Conservation (phyloP, 2,113 vertebrate species). For the Sprattus sprattus region DNA sequence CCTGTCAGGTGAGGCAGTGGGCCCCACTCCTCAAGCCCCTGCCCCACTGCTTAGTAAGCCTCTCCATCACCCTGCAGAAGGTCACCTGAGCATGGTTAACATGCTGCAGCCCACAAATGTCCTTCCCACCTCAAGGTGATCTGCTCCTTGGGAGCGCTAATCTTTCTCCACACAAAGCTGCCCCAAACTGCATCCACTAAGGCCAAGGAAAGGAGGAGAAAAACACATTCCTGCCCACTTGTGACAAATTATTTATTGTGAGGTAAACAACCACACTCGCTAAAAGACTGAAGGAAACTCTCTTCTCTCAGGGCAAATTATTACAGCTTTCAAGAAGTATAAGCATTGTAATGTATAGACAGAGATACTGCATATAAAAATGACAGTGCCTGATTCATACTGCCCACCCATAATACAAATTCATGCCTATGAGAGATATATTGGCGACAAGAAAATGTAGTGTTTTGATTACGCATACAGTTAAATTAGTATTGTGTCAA, state of each 20-base stretch:
- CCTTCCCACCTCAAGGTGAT: slow-evolving; percentile 33
- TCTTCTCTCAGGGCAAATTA: neutral
- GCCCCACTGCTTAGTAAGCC: slow-evolving; percentile 43
- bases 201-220: neutral
- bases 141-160: neutral
- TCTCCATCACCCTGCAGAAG: slow-evolving; percentile 42
- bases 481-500: neutral
- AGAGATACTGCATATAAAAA: neutral
- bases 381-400: slow-evolving; percentile 3
- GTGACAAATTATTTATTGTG: neutral
- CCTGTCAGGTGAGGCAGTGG: neutral
- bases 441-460: neutral
- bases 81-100: slow-evolving; percentile 39
- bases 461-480: slow-evolving; percentile 1
- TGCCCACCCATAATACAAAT: neutral
- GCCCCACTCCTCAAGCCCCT: neutral
- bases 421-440: neutral
- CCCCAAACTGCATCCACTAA: neutral
- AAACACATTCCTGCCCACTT: neutral
- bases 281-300: neutral
- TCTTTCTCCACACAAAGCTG: neutral
- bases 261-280: neutral
- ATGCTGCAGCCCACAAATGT: slow-evolving; percentile 37
- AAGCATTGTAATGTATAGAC: neutral
- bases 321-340: neutral